Conservation (phyloP, 2,797 vertebrate species). For the Glossophaga mutica region DNA sequence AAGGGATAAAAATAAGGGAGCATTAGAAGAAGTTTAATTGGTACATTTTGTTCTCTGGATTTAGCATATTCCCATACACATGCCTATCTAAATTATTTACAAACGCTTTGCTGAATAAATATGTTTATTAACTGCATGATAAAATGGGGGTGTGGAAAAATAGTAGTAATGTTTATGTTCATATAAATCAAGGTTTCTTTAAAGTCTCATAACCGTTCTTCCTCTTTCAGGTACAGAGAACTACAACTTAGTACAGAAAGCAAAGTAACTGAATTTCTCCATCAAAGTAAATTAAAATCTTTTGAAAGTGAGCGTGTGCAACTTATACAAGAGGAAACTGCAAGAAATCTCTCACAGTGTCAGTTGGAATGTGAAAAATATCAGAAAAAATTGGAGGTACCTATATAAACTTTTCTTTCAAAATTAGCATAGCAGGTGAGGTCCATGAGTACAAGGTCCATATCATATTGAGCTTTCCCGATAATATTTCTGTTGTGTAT, state of each 20-base stretch:
- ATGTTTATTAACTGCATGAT: background rate
- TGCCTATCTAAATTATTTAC: conserved; percentile 25
- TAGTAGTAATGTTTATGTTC: background rate
- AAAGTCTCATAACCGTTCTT: background rate
- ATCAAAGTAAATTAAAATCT: conserved; percentile 92
- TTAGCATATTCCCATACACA: background rate
- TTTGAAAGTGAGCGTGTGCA: conserved; percentile 95
- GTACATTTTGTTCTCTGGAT: background rate
- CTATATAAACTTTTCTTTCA: background rate
- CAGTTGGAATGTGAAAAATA: conserved; percentile 98
- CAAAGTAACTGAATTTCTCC: conserved; percentile 91
- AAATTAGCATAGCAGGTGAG: background rate
- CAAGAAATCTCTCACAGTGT: conserved; percentile 91
- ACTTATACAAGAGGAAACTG: conserved; percentile 94
- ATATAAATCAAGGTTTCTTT: background rate
- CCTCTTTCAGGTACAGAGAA: conserved; percentile 88
- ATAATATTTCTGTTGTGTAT: background rate
- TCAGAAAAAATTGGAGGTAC: conserved; percentile 97
- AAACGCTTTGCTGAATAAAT: conserved; percentile 21
- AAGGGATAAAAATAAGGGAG: background rate
- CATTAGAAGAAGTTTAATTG: background rate
- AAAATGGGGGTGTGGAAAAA: background rate
- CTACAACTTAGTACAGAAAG: conserved; percentile 92
- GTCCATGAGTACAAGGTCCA: background rate
- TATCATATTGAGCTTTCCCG: background rate